Evolutionary conservation across 2,888 invertebrate species (phyloP), one percentile per base, ranked within the genome.

Genomic region (Scrobipalpa costella): DNA sequence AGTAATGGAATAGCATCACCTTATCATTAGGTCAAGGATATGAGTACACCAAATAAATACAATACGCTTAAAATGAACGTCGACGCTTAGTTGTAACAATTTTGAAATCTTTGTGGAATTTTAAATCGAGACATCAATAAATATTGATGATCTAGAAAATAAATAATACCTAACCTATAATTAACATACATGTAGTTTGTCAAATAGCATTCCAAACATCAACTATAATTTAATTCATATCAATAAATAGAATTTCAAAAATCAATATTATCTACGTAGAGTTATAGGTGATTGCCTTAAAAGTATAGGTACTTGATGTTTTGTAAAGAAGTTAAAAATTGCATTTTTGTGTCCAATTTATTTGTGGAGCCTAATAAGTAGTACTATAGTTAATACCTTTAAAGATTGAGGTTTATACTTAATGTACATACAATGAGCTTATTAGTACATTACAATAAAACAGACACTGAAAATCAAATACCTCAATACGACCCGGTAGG

Each of bases 131-230:
- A 27, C 52, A 52, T 9, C 52, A 33, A 33, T 52, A 33, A n/a
- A 3, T n/a, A 27, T 33, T 19, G n/a, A n/a, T 33, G n/a, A 9
- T 52, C 52, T n/a, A 52, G n/a, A n/a, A 13, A 27, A 9, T 19
- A 49, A 7, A 21, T 19, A 11, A 47, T 47, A 47, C n/a, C n/a
- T 52, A n/a, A 19, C n/a, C n/a, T n/a, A n/a, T 50, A 50, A 52
- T 7, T 33, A 52, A n/a, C 13, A 27, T 27, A 52, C 17, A 27
- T 2, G 11, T 52, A 52, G 11, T 17, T 52, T 19, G 33, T 52
- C 19, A 52, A 52, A 33, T 33, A 52, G 33, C 52, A 52, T 52
- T 52, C 52, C 52, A 52, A 33, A 52, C 52, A 33, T n/a, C 52
- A 52, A 52, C n/a, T 33, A 52, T 27, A 33, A 52, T 27, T 21